phyloP scores from a whole-genome alignment of 2,113 vertebrate species.

The Megaleporinus macrocephalus region DNA sequence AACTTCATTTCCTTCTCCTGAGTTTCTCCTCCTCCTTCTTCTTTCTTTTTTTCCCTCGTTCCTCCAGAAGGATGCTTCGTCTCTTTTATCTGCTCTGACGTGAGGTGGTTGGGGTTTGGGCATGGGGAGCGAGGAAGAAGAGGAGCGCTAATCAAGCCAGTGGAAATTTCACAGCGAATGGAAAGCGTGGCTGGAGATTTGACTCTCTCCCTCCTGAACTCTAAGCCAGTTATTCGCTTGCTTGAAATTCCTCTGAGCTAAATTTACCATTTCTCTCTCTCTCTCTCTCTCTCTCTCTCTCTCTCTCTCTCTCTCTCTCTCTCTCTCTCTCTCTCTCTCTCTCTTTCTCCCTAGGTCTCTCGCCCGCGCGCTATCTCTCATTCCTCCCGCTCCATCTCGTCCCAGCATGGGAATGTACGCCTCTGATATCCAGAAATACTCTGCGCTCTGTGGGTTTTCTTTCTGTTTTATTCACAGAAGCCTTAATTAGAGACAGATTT shows the following conservation, averaged over 20 bases:
- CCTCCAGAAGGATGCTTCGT: conserved; percentile 1
- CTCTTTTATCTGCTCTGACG: conserved; percentile 35
- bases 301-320: not conserved
- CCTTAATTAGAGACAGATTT: conserved; percentile 30
- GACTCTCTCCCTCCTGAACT: not conserved
- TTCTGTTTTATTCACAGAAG: not conserved
- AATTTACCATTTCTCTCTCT: not conserved
- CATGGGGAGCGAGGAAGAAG: not conserved
- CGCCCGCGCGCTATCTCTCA: not conserved
- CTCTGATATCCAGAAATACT: conserved; percentile 9
- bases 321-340: not conserved
- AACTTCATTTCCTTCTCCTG: conserved; percentile 1
- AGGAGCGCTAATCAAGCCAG: conserved; percentile 3
- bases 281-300: not conserved
- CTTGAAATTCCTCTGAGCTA: not conserved
- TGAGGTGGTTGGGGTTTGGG: conserved; percentile 12
- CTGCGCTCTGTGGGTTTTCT: not conserved
- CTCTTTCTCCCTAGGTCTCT: not conserved
- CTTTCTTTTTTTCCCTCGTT: not conserved
- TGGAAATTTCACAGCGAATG: conserved; percentile 31
- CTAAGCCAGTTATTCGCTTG: conserved; percentile 8
- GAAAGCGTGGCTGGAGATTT: conserved; percentile 15
- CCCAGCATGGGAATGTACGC: not conserved
- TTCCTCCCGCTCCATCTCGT: not conserved
- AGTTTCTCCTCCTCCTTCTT: not conserved